Base-by-base conservation (phyloP, 2,888 invertebrate genomes). In the Plagodis dolabraria region DNA sequence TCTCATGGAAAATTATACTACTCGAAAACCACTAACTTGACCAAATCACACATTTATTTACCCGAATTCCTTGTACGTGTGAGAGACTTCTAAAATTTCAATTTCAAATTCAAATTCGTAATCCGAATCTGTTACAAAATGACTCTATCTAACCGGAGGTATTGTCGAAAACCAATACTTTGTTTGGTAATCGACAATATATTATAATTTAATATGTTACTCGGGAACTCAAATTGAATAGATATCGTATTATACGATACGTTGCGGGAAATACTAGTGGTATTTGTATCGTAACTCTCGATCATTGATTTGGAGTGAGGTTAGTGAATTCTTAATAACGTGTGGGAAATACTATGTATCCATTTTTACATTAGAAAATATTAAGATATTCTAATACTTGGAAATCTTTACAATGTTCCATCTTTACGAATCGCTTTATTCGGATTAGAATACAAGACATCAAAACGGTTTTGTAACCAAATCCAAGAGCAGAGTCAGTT, bases 31-130 rank as follows among this genome's bases (percentile, higher is more conserved):
- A 42, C 56, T 45, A 61, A 47, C 57, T 51, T 36, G 47, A 57
- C 61, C 50, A 55, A 65, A 64, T 61, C 64, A 56, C 63, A 64
- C 49, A 53, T 63, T 57, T 52, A 57, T 56, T 61, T 48, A 55
- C 45, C 34, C 47, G 58, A 60, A 60, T 56, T 44, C 58, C 46
- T 43, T 44, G 45, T 57, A 61, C 57, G 33, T 60, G 63, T 60
- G 65, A 64, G 53, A 57, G 57, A 64, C 68, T 69, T 66, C 59
- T 49, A 58, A 68, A 65, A 71, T 70, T 65, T 64, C 47, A 55
- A 60, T 58, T 69, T 76, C 80, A 70, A 82, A 84, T 85, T 85
- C 76, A 78, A 80, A 77, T 73, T 63, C 65, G 74, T 77, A 74
- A 74, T 68, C 69, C 67, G 67, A 74, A 72, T 72, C 71, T 71